Base-by-base conservation (phyloP, 1,140 invertebrate species). In the Trypoxylus dichotomus region DNA sequence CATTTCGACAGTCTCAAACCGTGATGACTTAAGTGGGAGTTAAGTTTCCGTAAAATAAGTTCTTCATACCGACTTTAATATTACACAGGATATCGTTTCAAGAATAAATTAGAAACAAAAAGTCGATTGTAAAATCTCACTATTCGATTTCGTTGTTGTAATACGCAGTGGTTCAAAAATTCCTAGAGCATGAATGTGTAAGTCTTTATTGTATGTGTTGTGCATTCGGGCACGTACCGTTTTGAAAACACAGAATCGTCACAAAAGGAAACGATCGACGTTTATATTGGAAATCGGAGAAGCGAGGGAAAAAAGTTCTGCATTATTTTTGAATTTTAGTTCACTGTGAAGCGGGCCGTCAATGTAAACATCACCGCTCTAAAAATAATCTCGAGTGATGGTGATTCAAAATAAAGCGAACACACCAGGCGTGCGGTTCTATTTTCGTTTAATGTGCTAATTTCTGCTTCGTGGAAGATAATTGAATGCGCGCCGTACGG, bases 401-500 rank as follows among this genome's bases (percentile, higher is more conserved):
- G 60, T 68, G 60, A 68, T 68, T 68, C 60, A 68, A 68, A 68
- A 68, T 68, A 21, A 27, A 68, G 60, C 60, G 21, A 11, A 29
- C 24, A 68, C 60, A 68, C 60, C 24, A 25, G 60, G 8, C 60
- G 60, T 24, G 60, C 60, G 24, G 60, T 68, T 68, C 60, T 68
- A 68, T 68, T 68, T 68, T 68, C 60, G 60, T 68, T 68, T 68
- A 68, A 68, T 68, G 60, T 68, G 60, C 60, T 68, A 68, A 68
- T 68, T 68, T 68, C 60, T 68, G 60, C 60, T 68, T 68, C 60
- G 60, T 68, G 60, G 21, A 68, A 68, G 60, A 68, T 68, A 68
- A 68, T 68, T 68, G 60, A 68, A 68, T 24, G 60, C 60, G 19
- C 60, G 24, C 19, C 60, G 60, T 27, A 68, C 24, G 21, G 21